Evolutionary conservation across 1,140 invertebrate species (phyloP).

Genomic region (Conus ventricosus): DNA sequence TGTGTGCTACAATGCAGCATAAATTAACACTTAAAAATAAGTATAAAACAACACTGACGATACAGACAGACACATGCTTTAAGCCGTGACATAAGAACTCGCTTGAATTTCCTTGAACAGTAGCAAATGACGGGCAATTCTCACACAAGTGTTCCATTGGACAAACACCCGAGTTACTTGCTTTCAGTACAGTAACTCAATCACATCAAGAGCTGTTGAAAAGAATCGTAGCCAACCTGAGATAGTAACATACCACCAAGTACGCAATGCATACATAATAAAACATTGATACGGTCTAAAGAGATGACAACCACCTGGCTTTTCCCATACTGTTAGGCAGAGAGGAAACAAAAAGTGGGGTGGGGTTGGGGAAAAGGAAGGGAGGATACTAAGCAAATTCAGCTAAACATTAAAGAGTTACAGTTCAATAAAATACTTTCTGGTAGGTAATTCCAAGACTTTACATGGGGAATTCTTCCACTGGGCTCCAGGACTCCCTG

Average conservation of each 20-base stretch:
- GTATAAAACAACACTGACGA: not conserved
- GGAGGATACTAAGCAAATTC: too few species aligned
- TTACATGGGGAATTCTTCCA: too few species aligned
- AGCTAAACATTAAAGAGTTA: too few species aligned
- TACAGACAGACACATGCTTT: not conserved
- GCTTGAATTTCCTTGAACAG: not conserved
- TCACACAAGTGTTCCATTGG: too few species aligned
- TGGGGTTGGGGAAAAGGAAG: too few species aligned
- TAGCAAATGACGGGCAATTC: too few species aligned
- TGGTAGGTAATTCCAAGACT: too few species aligned
- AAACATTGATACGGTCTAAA: not conserved
- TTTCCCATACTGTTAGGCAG: not conserved
- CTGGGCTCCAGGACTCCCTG: too few species aligned
- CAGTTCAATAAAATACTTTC: too few species aligned
- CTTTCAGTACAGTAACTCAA: not conserved
- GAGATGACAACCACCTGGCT: not conserved
- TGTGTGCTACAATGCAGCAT: not conserved
- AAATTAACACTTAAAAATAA: slow-evolving; percentile 2
- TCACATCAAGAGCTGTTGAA: not conserved
- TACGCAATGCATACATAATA: not conserved
- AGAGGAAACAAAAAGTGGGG: too few species aligned
- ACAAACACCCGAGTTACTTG: too few species aligned
- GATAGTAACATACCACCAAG: not conserved
- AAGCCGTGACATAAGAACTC: not conserved
- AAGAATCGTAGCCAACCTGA: not conserved